Base-by-base conservation (phyloP, 1,140 invertebrate genomes). In the Eriosoma lanigerum region DNA sequence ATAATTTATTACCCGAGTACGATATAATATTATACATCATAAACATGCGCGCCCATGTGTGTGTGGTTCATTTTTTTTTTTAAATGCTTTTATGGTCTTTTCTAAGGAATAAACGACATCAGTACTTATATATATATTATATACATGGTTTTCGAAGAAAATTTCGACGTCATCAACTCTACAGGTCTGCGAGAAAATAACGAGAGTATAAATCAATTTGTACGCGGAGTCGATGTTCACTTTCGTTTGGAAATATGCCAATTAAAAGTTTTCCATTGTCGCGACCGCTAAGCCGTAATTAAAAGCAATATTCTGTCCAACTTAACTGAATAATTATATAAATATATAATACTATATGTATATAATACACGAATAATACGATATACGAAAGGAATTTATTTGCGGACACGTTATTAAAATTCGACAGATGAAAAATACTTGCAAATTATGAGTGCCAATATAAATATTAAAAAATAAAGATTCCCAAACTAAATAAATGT, bases 241-340 rank as follows among this genome's bases (percentile, higher is more conserved):
- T 70, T 68, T 70, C 66, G 46, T 70, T 50, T 70, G 66, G 66
- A 48, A 26, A 50, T 10, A 9, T 19, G 66, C 66, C 66, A 70
- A 50, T 50, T 26, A 70, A 50, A 70, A 50, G 21, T 48, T 50
- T 50, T 48, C 46, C 66, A 26, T 70, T 48, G 66, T 70, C 66
- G 44, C 26, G 62, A 44, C 38, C 44, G 21, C 12, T 38, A 1
- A 13, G 38, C 38, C 38, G 64, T 15, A 46, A 46, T 68, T 68
- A 68, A 68, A 68, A 46, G 32, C 64, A 46, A 44, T 46, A 38
- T 38, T 8, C 32, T 3, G 8, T 38, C 32, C 32, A 8, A 38
- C 32, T 38, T 38, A 38, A 38, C 32, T 38, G 32, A 38, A 38
- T 38, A 38, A 38, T 62, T n/a, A n/a, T n/a, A n/a, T n/a, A 9